These are phyloP conservation scores for Gymnorhina tibicen DNA, from an alignment of 2,113 vertebrate genomes.

Conservation along the genomic window DNA sequence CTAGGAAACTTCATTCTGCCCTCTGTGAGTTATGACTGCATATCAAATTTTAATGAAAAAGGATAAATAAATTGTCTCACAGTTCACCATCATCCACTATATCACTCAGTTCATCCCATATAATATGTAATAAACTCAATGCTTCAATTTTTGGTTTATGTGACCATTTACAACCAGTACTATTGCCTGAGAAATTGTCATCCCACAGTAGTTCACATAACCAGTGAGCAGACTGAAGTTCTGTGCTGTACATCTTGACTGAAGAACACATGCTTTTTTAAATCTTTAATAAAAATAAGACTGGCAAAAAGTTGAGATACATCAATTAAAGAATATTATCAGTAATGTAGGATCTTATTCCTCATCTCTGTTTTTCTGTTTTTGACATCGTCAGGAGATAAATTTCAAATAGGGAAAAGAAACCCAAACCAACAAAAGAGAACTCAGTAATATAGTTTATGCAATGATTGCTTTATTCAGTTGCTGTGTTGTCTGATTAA, in stretches of 20 bases:
- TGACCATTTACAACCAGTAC: slow-evolving; percentile 41
- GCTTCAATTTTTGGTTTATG: slow-evolving; percentile 62
- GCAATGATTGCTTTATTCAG: background rate
- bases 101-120: slow-evolving; percentile 51
- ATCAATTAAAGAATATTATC: background rate
- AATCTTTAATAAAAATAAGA: background rate
- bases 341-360: background rate
- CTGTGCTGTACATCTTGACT: background rate
- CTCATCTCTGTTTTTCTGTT: background rate
- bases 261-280: background rate
- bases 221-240: background rate
- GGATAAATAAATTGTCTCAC: slow-evolving; percentile 60
- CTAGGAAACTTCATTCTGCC: slow-evolving; percentile 18
- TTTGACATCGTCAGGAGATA: background rate
- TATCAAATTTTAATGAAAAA: slow-evolving; percentile 67
- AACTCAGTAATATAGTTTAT: background rate
- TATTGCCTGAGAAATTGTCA: slow-evolving; percentile 41
- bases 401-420: background rate
- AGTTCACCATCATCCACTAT: slow-evolving; percentile 45
- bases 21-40: slow-evolving; percentile 30
- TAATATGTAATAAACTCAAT: slow-evolving; percentile 59
- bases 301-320: background rate
- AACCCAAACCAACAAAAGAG: background rate
- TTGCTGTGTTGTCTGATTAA: background rate
- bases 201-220: background rate